Evolutionary conservation across 2,888 invertebrate species (phyloP), one percentile per base, ranked within the genome.

Genomic region (Halictus ligatus): DNA sequence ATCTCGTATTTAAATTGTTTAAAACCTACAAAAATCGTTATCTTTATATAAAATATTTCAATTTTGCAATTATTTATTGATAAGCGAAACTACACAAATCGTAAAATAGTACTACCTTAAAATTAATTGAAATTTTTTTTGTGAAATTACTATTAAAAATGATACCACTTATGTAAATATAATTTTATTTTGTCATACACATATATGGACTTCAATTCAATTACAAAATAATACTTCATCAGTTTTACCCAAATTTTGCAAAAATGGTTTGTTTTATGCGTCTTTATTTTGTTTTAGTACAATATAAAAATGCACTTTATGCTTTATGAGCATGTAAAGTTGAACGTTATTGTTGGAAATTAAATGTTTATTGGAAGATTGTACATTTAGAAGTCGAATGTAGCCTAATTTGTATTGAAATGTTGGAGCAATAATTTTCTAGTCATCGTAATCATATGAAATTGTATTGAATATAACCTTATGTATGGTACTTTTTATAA

Each of bases 201-300:
- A 8, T 29, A 48, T 35, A 50, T 46, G 50, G 18, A 73, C 80
- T 72, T 48, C 40, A 67, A 50, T 50, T 64, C 60, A 81, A 78
- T 78, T 81, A 64, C 13, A 6, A 71, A 78, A n/a, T 76, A 29
- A 35, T 50, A 72, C 74, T 50, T 40, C 6, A 71, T 86, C 75
- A 80, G 72, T 86, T 80, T 86, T 83, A 67, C 71, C 83, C 86
- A 87, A 75, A 86, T 87, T 87, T 86, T 86, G 83, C 80, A 86
- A 73, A 79, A 79, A 60, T 60, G 29, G 29, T 75, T 67, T 15
- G 25, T 6, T 79, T 79, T 7, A 43, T 67, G 60, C 43, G 6
- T 64, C 54, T 71, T 78, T 58, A 50, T 21, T 76, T 85, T 74
- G 43, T 71, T 58, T 74, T 73, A 75, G 21, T 74, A 67, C 48